Base-by-base conservation (phyloP, 2,888 invertebrate genomes). In the Rhamphomyia laevipes region DNA sequence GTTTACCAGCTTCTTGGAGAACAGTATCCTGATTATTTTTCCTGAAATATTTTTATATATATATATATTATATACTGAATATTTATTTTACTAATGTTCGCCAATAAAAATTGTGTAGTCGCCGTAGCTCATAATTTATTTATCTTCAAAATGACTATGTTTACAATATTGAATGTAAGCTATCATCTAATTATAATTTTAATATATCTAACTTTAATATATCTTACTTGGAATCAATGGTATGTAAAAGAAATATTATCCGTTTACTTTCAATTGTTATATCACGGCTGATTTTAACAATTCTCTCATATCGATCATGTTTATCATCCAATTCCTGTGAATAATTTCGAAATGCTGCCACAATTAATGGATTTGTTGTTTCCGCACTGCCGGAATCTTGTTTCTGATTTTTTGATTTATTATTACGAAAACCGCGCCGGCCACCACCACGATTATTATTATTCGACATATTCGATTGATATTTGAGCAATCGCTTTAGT, bases 191-290 rank as follows among this genome's bases (percentile, higher is more conserved):
- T 30, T 30, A 30, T 30, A 30, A 30, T 30, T 30, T 30, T 30
- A 9, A 11, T 30, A 30, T 30, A 9, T 30, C 30, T 30, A 30
- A 21, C 13, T 16, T n/a, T 12, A 7, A 17, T 7, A 10, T 42
- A 21, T 5, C 46, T 52, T 54, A 61, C 61, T 51, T 57, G 4
- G 54, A 40, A 48, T 79, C 77, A 46, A 82, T 74, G 31, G 86
- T 83, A 65, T 93, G 93, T 17, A 94, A 69, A 12, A 87, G 68
- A 65, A 91, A 93, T 57, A 93, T 94, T 6, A 88, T 83, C 51
- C 91, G 73, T 64, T 94, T 94, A 68, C 91, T 89, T 62, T 92
- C 90, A 56, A 91, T 89, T 0, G 90, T 91, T 17, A 91, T 78
- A 62, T 91, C 92, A 23, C 91, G 74, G 53, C 85, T 80, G 0